Percentiles rank a stretch among this genome's conserved stretches.
Conservation (phyloP, 35 echinoderm and acorn worm species). For the Ptychodera flava region DNA sequence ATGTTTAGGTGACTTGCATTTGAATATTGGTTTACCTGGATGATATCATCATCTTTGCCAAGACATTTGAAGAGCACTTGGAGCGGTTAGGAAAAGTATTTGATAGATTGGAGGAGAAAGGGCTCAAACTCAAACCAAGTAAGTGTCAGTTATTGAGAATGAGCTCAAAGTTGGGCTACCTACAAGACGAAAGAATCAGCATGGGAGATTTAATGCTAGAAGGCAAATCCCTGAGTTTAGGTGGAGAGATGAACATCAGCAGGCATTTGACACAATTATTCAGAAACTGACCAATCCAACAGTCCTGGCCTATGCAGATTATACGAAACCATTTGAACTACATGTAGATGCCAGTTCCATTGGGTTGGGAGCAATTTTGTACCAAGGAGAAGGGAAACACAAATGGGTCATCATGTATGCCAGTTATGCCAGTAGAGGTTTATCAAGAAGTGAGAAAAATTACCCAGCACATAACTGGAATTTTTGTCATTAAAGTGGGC, state of each 20-base stretch:
- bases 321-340: constrained; percentile 42
- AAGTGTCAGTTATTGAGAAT: constrained; percentile 14
- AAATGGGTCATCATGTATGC: too few relatives aligned
- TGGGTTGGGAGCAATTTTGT: constrained; percentile 58
- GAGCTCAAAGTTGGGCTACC: constrained; percentile 11
- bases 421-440: constrained; percentile 25
- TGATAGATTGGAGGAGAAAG: constrained; percentile 29
- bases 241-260: constrained; percentile 9
- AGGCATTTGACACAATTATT: constrained; percentile 8
- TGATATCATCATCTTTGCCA: constrained; percentile 12
- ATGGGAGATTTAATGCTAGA: too few relatives aligned
- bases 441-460: constrained; percentile 13
- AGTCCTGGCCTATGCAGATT: constrained; percentile 50
- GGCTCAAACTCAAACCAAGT: constrained; percentile 16
- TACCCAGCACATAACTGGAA: constrained; percentile 39
- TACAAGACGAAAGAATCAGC: too few relatives aligned
- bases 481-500: constrained; percentile 26
- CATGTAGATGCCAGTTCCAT: constrained; percentile 52
- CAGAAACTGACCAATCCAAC: background rate
- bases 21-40: constrained; percentile 25
- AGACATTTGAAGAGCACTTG: constrained; percentile 2
- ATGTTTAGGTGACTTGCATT: too few relatives aligned
- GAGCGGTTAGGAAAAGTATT: constrained; percentile 21
- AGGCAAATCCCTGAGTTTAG: background rate
- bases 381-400: constrained; percentile 27